Base-by-base conservation (phyloP, 2,113 vertebrate genomes). In the Mystacornis crossleyi region DNA sequence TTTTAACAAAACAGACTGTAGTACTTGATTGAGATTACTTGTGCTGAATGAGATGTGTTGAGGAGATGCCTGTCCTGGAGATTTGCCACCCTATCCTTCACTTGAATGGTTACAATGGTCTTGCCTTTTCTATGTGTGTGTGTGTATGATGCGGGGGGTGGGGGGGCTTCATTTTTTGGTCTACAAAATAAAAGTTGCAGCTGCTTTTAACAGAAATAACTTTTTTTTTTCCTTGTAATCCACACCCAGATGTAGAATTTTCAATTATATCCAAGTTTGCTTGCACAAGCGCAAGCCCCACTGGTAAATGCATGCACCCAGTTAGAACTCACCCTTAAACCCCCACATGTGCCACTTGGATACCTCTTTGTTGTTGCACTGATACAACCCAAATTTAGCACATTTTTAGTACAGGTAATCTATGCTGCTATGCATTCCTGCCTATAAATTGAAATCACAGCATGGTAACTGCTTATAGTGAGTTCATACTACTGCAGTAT, bases 1-100 rank as follows among this genome's bases (percentile, higher is more conserved):
- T 98, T 83, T 97, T 98, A 98, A 94, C 54, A 58, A 65, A 94
- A 90, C 77, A 87, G 95, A 93, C 81, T 96, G 94, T 95, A 96
- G 95, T 96, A 96, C 86, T 86, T 95, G 97, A 95, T 91, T 93
- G 91, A 87, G 74, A 48, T 93, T 79, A 60, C 64, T 69, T 70
- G 85, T 78, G 72, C 31, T 96, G 97, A 97, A 74, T 97, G 97
- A 96, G 89, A 86, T 92, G 94, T 95, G 75, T 74, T 84, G 94
- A 96, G 93, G 95, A 96, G 96, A 97, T 86, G 88, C 95, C 93
- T 97, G 95, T 82, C 69, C 89, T 87, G 74, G 73, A 93, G 73
- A 69, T 95, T 90, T 91, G 70, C 85, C 89, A 96, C 81, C 70
- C 31, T 92, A 78, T 77, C 87, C 71, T 89, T 95, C 93, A 93